Percentiles rank a stretch among this genome's conserved stretches.
phyloP scores from a whole-genome alignment of 2,113 vertebrate species.

The Hoplias malabaricus region DNA sequence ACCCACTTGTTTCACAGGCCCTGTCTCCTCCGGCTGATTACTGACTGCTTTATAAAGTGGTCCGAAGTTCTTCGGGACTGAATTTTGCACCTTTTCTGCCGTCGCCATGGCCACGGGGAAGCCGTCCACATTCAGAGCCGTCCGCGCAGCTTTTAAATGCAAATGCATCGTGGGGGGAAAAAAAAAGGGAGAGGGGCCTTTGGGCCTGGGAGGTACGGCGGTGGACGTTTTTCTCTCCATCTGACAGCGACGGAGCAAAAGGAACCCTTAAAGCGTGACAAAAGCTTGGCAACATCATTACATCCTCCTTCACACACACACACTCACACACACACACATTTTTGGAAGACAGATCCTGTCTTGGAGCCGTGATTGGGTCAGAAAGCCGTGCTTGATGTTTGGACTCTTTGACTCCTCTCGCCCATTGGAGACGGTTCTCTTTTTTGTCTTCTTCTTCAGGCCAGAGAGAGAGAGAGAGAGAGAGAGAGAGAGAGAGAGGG shows the following conservation, averaged over 20 bases:
- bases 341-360: constrained; percentile 78
- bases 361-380: constrained; percentile 88
- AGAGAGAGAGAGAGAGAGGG: constrained; percentile 36
- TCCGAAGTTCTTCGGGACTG: constrained; percentile 95
- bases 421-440: constrained; percentile 65
- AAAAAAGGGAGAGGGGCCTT: constrained; percentile 65
- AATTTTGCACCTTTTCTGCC: constrained; percentile 95
- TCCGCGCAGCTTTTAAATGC: constrained; percentile 90
- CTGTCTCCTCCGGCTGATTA: constrained; percentile 93
- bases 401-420: constrained; percentile 79
- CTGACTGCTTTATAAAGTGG: constrained; percentile 99
- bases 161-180: constrained; percentile 88
- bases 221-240: constrained; percentile 76
- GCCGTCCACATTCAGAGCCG: constrained; percentile 82
- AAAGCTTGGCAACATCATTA: constrained; percentile 85
- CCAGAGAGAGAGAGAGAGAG: constrained; percentile 20
- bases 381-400: constrained; percentile 81
- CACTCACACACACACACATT: constrained; percentile 64
- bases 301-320: constrained; percentile 55
- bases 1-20: constrained; percentile 81
- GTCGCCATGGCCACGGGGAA: constrained; percentile 95
- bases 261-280: constrained; percentile 83
- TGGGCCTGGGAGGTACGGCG: constrained; percentile 2
- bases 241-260: constrained; percentile 83
- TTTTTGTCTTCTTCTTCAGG: constrained; percentile 66